phyloP scores from a whole-genome alignment of 2,113 vertebrate genomes.

The Crotalus helleri region DNA sequence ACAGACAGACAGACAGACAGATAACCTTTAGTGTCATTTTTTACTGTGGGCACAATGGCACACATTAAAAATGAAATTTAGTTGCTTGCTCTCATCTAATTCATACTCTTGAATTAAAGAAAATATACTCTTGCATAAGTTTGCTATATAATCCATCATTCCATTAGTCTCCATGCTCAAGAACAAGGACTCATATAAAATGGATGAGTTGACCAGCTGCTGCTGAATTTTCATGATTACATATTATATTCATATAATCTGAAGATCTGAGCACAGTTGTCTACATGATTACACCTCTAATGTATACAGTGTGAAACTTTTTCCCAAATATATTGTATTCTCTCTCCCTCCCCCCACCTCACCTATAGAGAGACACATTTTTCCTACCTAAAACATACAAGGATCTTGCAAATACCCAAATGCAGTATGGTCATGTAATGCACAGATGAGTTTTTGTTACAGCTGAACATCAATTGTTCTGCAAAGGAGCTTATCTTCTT shows the following conservation, averaged over 20 bases:
- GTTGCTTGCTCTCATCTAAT: background rate
- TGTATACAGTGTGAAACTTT: background rate
- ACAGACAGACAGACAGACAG: too few relatives aligned
- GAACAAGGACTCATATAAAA: background rate
- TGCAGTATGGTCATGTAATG: background rate
- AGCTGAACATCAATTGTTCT: background rate
- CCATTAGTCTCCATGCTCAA: background rate
- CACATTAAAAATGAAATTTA: too few relatives aligned
- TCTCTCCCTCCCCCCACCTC: background rate
- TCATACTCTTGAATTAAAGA: background rate
- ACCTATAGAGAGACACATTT: background rate
- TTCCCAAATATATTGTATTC: background rate
- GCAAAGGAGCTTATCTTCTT: background rate
- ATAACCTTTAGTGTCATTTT: too few relatives aligned
- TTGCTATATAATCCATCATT: background rate
- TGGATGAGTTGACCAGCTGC: background rate
- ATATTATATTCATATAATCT: background rate
- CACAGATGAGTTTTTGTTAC: background rate
- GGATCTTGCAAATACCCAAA: too few relatives aligned
- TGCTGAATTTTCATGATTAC: background rate
- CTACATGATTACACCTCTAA: background rate
- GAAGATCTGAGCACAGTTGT: background rate
- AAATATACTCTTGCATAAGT: background rate
- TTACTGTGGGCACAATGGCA: too few relatives aligned
- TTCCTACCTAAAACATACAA: background rate